Percentiles rank a stretch among this genome's conserved stretches.
These are phyloP conservation scores for Drosophila ustulata DNA, from an alignment of 2,888 invertebrate genomes.

Conservation along the genomic window DNA sequence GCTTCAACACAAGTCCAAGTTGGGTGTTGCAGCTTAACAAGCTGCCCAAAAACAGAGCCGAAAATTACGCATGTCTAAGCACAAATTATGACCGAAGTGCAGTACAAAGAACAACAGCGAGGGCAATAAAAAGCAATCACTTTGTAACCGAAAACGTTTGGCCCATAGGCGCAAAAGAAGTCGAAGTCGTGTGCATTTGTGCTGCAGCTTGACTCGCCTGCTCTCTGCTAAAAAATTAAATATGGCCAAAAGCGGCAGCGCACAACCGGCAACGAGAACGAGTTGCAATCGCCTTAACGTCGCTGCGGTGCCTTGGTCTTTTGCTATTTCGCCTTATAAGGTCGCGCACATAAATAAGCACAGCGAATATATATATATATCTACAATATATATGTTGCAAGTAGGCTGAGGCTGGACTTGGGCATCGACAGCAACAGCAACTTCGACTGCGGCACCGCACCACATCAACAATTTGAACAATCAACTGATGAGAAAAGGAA, in stretches of 20 bases:
- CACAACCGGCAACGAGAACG: conserved; percentile 30
- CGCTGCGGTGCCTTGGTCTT: conserved; percentile 49
- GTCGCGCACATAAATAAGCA: conserved; percentile 79
- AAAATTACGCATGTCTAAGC: conserved; percentile 77
- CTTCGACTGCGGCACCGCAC: conserved; percentile 44
- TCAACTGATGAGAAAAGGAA: conserved; percentile 80
- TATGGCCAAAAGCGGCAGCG: conserved; percentile 74
- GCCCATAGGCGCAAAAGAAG: conserved; percentile 55
- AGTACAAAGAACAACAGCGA: conserved; percentile 10
- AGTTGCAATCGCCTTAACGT: conserved; percentile 12
- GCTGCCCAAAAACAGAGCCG: conserved; percentile 55
- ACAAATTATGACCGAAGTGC: conserved; percentile 67
- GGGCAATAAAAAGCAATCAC: conserved; percentile 72
- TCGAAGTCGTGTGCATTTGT: conserved; percentile 50
- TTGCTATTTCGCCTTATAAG: conserved; percentile 78
- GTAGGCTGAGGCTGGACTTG: conserved; percentile 28
- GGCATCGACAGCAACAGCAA: background rate
- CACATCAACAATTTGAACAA: conserved; percentile 75
- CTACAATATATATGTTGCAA: conserved; percentile 61
- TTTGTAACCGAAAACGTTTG: conserved; percentile 70
- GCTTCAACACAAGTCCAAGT: conserved; percentile 30
- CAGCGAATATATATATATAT: conserved; percentile 60
- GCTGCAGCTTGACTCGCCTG: conserved; percentile 17
- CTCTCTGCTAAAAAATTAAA: conserved; percentile 61
- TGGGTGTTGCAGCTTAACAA: conserved; percentile 41